Evolutionary conservation across 2,888 invertebrate genomes (phyloP), one percentile per base, ranked within the genome.

Genomic region (Caenorhabditis plicata): DNA sequence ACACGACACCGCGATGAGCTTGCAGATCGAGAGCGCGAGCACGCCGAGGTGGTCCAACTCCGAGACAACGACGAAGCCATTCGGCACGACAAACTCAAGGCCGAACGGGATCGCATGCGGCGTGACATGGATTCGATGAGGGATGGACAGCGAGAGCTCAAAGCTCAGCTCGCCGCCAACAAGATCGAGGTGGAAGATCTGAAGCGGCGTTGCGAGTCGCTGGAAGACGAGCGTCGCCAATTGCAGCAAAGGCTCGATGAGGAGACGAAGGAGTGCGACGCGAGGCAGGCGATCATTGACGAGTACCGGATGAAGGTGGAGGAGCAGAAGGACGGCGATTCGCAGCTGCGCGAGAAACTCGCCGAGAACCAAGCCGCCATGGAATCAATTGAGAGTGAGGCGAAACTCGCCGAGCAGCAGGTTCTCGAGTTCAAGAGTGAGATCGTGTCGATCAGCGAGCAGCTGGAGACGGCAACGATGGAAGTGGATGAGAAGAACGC

Each of bases 1-100:
- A 32, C 40, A 3, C 43, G 66, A 13, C 72, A 72, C 36, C 33
- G 66, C 8, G 66, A 70, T 13, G 72, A 72, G 44, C 31, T 69
- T 1, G 47, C 53, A 4, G 43, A 50, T n/a, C 45, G 69, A 15
- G 64, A 67, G 31, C 49, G 47, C 8, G 40, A 45, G 17, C 44
- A 60, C 22, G 40, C 49, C 1, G 47, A 41, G 1, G 42, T 50
- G 11, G 5, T 63, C 20, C 31, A 54, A 11, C 23, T 29, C 1
- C 35, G 48, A 19, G 47, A 47, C 4, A 9, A 31, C 1, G 63
- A 57, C 11, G 63, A 57, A 40, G 50, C 43, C 20, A 9, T 4
- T 0, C 25, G 44, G 15, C 35, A 42, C 7, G 51, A 44, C 17
- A 57, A 63, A 38, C 45, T 51, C 11, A 35, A 54, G 8, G 11